phyloP scores from a whole-genome alignment of 2,113 vertebrate species.

The Syngnathus typhle region DNA sequence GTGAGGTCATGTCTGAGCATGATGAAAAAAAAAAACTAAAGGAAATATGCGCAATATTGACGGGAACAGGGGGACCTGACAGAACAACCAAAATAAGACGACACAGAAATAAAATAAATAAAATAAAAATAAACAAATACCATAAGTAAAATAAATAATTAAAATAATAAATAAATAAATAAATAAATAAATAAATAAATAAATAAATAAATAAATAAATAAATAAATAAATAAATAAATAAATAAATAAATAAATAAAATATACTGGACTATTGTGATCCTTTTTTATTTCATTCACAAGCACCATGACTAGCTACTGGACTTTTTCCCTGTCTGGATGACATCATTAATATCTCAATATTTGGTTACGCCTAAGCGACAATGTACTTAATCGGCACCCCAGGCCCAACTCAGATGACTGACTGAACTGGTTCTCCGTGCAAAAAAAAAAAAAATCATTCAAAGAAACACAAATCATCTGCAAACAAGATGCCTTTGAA shows the following conservation, averaged over 20 bases:
- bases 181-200: too few species aligned
- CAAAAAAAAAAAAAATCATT: conserved; percentile 11
- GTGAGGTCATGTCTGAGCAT: neutral
- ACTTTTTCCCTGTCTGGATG: conserved; percentile 5
- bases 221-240: too few species aligned
- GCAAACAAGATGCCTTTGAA: conserved; percentile 33
- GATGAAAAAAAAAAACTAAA: neutral
- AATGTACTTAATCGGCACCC: neutral
- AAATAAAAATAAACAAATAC: too few species aligned
- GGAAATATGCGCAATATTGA: neutral
- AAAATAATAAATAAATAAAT: neutral
- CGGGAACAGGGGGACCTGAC: neutral
- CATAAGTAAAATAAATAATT: neutral
- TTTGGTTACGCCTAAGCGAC: conserved; percentile 22
- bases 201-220: too few species aligned
- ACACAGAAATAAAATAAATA: too few species aligned
- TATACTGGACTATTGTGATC: too few species aligned
- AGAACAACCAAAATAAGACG: neutral
- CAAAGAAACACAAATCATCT: conserved; percentile 10
- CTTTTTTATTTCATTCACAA: neutral
- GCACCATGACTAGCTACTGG: neutral
- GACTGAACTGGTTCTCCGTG: conserved; percentile 15
- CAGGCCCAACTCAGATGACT: conserved; percentile 7
- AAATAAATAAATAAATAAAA: too few species aligned
- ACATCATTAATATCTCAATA: conserved; percentile 28